Conservation (phyloP, 1,140 invertebrate genomes). For the Cataglyphis hispanica region DNA sequence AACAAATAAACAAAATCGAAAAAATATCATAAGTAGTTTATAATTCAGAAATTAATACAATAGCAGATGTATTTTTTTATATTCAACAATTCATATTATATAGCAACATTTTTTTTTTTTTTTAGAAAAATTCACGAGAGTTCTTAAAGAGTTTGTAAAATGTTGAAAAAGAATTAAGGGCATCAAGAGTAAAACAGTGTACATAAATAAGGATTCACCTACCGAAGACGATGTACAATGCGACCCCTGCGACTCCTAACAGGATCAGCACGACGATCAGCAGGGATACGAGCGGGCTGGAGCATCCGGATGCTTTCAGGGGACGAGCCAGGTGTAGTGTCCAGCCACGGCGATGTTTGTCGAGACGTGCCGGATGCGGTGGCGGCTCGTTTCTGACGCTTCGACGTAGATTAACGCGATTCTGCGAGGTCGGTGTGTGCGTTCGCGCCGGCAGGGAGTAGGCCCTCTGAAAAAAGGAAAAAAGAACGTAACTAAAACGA, state of each 20-base stretch:
- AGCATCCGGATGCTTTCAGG: constrained; percentile 77
- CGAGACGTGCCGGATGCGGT: constrained; percentile 82
- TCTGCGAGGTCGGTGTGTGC: constrained; percentile 83
- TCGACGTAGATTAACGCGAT: constrained; percentile 82
- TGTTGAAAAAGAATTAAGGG: background rate
- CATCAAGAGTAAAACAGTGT: background rate
- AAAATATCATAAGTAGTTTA: background rate
- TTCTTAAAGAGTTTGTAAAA: too few species aligned
- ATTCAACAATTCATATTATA: background rate
- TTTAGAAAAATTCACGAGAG: background rate
- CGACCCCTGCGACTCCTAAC: constrained; percentile 81
- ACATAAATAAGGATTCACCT: constrained; percentile 43
- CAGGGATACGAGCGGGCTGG: constrained; percentile 80
- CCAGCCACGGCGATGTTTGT: constrained; percentile 84
- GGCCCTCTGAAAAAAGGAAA: constrained; percentile 81
- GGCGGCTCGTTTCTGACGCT: constrained; percentile 84
- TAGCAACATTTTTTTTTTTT: too few species aligned
- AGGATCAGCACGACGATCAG: constrained; percentile 80
- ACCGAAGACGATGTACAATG: constrained; percentile 84
- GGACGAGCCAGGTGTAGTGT: constrained; percentile 82
- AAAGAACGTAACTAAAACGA: constrained; percentile 6
- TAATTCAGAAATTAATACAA: background rate
- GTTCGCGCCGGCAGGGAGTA: constrained; percentile 82
- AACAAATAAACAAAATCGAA: background rate
- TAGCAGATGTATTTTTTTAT: background rate